A percentile compares a stretch with the other conserved stretches of the same genome.
phyloP scores from a whole-genome alignment of 37 sponge, comb jelly and placozoan species.

The Corticium candelabrum region DNA sequence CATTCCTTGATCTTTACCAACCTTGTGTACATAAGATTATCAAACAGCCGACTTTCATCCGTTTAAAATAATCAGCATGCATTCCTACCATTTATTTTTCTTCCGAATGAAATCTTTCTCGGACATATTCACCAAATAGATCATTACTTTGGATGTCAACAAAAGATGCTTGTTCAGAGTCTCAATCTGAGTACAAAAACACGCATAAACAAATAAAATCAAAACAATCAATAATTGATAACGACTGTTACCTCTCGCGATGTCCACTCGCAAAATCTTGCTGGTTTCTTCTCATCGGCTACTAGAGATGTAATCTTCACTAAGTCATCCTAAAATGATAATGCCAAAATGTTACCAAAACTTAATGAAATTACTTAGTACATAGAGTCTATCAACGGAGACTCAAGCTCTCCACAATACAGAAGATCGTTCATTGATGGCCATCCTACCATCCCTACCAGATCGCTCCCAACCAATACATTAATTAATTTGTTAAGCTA shows the following conservation, averaged over 20 bases:
- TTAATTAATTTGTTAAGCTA: too few species aligned
- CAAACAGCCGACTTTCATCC: neutral
- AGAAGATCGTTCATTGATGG: too few species aligned
- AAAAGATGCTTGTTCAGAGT: conserved; percentile 89
- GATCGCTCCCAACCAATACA: too few species aligned
- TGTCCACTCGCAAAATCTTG: conserved; percentile 61
- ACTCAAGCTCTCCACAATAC: too few species aligned
- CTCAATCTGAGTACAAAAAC: conserved; percentile 43
- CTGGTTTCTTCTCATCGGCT: conserved; percentile 46
- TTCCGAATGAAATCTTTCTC: conserved; percentile 86
- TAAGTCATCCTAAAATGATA: conserved; percentile 40
- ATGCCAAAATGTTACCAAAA: neutral
- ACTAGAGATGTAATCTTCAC: conserved; percentile 29
- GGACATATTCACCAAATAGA: conserved; percentile 92
- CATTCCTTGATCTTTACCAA: conserved; percentile 87
- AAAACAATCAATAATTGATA: conserved; percentile 7
- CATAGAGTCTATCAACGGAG: too few species aligned
- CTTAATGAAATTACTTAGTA: neutral
- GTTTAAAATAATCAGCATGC: neutral
- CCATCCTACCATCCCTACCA: too few species aligned
- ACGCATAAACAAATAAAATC: conserved; percentile 6
- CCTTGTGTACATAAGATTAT: conserved; percentile 28
- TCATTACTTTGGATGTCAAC: conserved; percentile 83
- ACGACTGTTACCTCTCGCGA: conserved; percentile 33
- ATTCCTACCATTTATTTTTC: conserved; percentile 85